phyloP scores from a whole-genome alignment of 2,888 invertebrate genomes.

The Parnassius orleans region DNA sequence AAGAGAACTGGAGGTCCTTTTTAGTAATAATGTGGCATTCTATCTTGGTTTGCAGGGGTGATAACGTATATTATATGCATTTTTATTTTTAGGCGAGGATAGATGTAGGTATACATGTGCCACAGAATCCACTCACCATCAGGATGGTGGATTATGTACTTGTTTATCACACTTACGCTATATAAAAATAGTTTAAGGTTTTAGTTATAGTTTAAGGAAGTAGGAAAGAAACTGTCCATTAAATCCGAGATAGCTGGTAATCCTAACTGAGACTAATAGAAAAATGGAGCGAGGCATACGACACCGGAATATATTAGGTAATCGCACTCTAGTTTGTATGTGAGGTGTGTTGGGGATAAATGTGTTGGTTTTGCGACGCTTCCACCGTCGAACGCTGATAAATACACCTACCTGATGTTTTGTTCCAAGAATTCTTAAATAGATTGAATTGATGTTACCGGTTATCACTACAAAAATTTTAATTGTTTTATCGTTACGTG shows the following conservation, averaged over 20 bases:
- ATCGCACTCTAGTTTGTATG: conserved; percentile 69
- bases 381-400: conserved; percentile 57
- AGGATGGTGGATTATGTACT: too few relatives aligned
- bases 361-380: conserved; percentile 65
- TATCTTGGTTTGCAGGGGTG: too few relatives aligned
- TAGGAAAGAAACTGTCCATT: too few relatives aligned
- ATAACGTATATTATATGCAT: too few relatives aligned
- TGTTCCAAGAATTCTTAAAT: conserved; percentile 66
- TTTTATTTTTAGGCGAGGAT: too few relatives aligned
- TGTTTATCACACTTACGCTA: too few relatives aligned
- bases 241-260: neutral
- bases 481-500: conserved; percentile 31
- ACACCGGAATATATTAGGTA: conserved; percentile 74
- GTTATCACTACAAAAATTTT: conserved; percentile 39
- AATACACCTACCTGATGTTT: conserved; percentile 62
- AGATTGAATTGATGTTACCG: conserved; percentile 59
- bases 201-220: too few relatives aligned
- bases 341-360: conserved; percentile 63
- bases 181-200: too few relatives aligned
- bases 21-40: too few relatives aligned
- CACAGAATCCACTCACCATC: too few relatives aligned
- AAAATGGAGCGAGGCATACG: conserved; percentile 68
- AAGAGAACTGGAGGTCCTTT: too few relatives aligned
- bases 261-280: conserved; percentile 44
- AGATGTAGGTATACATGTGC: too few relatives aligned